Evolutionary conservation across 2,113 vertebrate genomes (phyloP).

Genomic region (Andinoacara biseriatus): DNA sequence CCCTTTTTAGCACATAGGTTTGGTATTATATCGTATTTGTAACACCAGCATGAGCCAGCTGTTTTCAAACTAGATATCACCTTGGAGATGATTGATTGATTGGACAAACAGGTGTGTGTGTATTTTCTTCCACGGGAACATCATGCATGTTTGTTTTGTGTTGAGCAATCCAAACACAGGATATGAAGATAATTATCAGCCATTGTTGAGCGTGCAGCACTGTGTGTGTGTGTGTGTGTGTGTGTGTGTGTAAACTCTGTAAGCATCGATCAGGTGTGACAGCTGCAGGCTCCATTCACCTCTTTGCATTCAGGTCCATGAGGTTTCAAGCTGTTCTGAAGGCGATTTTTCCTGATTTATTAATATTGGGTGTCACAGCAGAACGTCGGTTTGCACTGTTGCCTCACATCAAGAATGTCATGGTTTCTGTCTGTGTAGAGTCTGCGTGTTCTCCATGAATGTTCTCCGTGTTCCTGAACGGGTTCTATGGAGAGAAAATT

Average conservation of each 20-base stretch:
- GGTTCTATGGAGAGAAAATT: no score
- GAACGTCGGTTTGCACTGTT: not conserved
- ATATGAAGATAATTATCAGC: slow-evolving; percentile 5
- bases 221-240: no score
- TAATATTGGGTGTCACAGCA: not conserved
- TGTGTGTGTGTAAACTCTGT: not conserved
- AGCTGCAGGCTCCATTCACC: slow-evolving; percentile 26
- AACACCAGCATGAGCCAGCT: not conserved
- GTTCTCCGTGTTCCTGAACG: no score
- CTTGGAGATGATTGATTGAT: not conserved
- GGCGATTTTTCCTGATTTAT: not conserved
- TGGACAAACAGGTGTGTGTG: not conserved
- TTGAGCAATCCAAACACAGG: not conserved
- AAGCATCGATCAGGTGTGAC: slow-evolving; percentile 11
- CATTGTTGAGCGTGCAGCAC: not conserved
- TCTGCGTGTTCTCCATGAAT: no score
- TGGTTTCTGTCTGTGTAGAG: no score
- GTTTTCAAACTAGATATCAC: not conserved
- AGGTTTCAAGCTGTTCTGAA: not conserved
- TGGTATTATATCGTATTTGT: not conserved
- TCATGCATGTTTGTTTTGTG: slow-evolving; percentile 7
- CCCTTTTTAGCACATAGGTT: not conserved
- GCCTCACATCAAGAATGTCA: not conserved
- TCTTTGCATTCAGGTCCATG: not conserved
- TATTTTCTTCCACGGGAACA: not conserved